Evolutionary conservation across 2,113 vertebrate genomes (phyloP).

Genomic region (Lepus europaeus): DNA sequence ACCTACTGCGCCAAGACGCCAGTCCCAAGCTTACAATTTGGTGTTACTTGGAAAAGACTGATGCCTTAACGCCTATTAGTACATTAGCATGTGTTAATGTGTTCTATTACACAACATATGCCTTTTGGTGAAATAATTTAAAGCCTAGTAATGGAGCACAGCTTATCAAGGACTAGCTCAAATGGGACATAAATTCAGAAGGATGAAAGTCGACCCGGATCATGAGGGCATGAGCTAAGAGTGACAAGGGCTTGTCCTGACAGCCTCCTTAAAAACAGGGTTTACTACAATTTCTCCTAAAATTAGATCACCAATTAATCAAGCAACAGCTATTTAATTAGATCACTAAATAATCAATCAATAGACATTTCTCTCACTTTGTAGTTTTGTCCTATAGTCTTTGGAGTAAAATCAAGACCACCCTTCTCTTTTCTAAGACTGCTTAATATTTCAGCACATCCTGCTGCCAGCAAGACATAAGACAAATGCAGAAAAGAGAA

Average conservation of each 20-base stretch:
- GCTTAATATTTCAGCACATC: slow-evolving; percentile 20
- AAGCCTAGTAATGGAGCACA: background rate
- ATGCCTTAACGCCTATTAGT: background rate
- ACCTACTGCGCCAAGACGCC: no score
- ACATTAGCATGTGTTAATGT: background rate
- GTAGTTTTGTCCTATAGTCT: slow-evolving; percentile 14
- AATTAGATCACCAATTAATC: slow-evolving; percentile 55
- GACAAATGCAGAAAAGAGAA: background rate
- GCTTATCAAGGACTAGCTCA: background rate
- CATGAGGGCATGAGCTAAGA: background rate
- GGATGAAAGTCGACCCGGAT: background rate
- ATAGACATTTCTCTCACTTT: slow-evolving; percentile 16
- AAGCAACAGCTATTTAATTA: slow-evolving; percentile 32
- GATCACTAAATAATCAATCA: slow-evolving; percentile 55
- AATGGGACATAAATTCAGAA: background rate
- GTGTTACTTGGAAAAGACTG: slow-evolving; percentile 2
- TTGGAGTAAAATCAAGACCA: slow-evolving; percentile 52
- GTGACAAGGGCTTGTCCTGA: background rate
- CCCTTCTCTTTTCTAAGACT: background rate
- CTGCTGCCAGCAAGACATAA: slow-evolving; percentile 8
- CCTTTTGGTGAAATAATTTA: slow-evolving; percentile 19
- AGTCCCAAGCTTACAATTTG: background rate
- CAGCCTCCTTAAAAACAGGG: background rate
- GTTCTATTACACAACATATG: background rate
- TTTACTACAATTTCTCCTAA: slow-evolving; percentile 53